These are phyloP conservation scores for Anolis sagrei DNA, from an alignment of 2,113 vertebrate genomes.

Conservation along the genomic window DNA sequence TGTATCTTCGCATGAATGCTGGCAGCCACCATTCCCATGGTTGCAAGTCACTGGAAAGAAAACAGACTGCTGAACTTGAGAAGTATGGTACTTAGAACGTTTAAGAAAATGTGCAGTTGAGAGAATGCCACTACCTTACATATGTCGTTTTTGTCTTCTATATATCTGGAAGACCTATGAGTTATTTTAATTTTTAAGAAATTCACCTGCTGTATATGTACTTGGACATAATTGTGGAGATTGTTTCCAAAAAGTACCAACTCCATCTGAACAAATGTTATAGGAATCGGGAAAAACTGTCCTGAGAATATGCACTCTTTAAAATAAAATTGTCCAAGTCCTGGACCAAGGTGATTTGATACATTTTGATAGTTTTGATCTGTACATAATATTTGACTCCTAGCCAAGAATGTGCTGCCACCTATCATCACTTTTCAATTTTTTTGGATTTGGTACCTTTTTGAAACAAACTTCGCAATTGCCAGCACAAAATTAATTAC, in stretches of 20 bases:
- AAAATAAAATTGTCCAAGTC: no score
- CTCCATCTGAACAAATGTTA: no score
- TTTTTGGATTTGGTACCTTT: no score
- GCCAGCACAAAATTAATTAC: constrained; percentile 4
- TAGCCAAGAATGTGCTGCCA: no score
- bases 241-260: no score
- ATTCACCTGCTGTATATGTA: background rate
- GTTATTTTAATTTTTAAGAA: background rate
- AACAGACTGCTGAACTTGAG: constrained; percentile 39
- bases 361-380: no score
- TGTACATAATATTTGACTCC: no score
- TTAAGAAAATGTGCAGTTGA: background rate
- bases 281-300: no score
- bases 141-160: rapidly evolving
- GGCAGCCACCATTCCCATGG: constrained; percentile 97
- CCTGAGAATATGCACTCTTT: no score
- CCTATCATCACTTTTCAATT: no score
- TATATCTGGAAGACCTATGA: background rate
- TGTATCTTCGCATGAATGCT: constrained; percentile 94
- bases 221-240: background rate
- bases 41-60: constrained; percentile 90
- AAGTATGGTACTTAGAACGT: constrained; percentile 34
- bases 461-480: background rate
- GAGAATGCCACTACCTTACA: background rate
- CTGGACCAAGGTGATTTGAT: no score